Evolutionary conservation across 2,888 invertebrate species (phyloP).

Genomic region (Dysmachus trigonus): DNA sequence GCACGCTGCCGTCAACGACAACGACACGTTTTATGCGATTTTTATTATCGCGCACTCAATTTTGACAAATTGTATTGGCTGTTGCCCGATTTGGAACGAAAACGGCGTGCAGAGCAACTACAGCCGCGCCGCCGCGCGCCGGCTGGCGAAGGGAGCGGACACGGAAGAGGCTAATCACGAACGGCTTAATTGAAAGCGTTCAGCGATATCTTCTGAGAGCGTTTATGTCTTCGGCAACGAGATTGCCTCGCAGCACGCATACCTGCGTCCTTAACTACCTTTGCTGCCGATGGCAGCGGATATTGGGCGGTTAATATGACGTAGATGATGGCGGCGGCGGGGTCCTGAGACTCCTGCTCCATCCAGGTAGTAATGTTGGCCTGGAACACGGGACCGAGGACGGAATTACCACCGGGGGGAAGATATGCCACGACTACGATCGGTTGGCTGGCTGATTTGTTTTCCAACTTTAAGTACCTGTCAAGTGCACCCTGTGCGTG

Average conservation of each 20-base stretch:
- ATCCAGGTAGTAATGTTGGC: neutral
- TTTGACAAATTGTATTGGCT: neutral
- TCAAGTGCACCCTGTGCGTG: neutral
- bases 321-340: neutral
- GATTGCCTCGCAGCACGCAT: neutral
- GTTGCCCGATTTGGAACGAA: neutral
- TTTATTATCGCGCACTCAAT: constrained; percentile 3
- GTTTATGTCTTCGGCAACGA: neutral
- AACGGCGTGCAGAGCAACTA: neutral
- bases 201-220: constrained; percentile 2
- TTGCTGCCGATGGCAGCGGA: neutral
- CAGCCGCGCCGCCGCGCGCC: neutral
- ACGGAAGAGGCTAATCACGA: constrained; percentile 3
- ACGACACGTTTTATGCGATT: neutral
- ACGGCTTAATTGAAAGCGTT: neutral
- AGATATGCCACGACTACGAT: neutral
- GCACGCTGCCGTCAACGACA: neutral
- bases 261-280: neutral
- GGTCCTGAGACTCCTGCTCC: neutral
- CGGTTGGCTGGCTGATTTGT: neutral
- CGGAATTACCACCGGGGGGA: neutral
- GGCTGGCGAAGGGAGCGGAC: neutral
- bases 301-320: neutral
- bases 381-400: neutral
- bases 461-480: neutral